Conservation (phyloP, 2,113 vertebrate species). For the Rafetus swinhoei region DNA sequence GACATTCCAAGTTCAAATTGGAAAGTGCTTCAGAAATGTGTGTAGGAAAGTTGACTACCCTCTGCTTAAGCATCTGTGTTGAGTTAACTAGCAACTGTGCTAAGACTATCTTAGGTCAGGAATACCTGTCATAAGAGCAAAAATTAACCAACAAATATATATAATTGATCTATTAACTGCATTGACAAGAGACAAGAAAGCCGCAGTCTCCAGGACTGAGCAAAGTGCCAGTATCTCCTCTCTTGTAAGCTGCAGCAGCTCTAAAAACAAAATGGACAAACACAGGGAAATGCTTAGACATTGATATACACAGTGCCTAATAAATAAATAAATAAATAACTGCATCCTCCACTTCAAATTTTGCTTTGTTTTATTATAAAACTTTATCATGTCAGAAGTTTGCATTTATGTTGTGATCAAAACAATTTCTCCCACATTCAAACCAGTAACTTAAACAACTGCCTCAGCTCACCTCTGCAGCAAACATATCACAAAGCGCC, state of each 20-base stretch:
- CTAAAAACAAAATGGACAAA: not conserved
- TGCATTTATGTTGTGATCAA: conserved; percentile 67
- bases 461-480: conserved; percentile 54
- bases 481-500: conserved; percentile 46
- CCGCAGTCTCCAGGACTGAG: not conserved
- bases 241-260: not conserved
- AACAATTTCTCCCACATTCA: conserved; percentile 50
- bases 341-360: not conserved
- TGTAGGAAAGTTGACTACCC: not conserved
- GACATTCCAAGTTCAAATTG: not conserved
- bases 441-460: conserved; percentile 70
- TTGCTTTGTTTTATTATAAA: conserved; percentile 30
- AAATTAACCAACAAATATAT: accelerated
- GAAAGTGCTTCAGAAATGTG: not conserved
- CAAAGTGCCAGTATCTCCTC: not conserved
- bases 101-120: not conserved
- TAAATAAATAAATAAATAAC: not conserved
- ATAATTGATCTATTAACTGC: not conserved
- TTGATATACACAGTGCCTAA: not conserved
- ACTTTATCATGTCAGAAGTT: conserved; percentile 54
- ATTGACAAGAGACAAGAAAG: not conserved
- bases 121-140: not conserved
- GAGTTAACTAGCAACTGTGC: not conserved
- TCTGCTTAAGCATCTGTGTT: not conserved
- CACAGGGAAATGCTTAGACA: not conserved